These are phyloP conservation scores for Carposina sasakii DNA, from an alignment of 1,140 invertebrate species.

Conservation along the genomic window DNA sequence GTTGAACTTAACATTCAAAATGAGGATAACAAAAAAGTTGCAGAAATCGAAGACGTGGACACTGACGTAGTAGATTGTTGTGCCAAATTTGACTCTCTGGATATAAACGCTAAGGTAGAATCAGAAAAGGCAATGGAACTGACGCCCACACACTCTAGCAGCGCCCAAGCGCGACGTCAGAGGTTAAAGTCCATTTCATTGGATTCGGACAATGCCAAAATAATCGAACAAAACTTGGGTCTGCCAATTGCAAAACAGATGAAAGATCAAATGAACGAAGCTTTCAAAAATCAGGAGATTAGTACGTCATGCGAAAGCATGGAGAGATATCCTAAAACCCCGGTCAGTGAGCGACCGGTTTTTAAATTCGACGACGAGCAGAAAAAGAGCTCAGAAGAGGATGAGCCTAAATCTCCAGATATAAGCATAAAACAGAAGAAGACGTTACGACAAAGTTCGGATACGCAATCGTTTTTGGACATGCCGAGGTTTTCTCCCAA, in stretches of 20 bases:
- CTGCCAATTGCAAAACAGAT: constrained; percentile 69
- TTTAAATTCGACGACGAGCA: constrained; percentile 63
- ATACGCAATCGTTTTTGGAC: constrained; percentile 65
- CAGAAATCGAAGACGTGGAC: constrained; percentile 15
- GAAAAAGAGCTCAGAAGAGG: constrained; percentile 44
- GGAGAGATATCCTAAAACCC: constrained; percentile 44
- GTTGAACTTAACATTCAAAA: constrained; percentile 51
- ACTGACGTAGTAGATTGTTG: constrained; percentile 59
- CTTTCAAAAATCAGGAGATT: constrained; percentile 58
- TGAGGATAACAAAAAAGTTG: constrained; percentile 40
- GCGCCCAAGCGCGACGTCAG: constrained; percentile 63
- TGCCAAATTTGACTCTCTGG: constrained; percentile 49
- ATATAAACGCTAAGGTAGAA: constrained; percentile 41
- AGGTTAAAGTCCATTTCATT: constrained; percentile 72
- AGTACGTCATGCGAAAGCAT: constrained; percentile 60
- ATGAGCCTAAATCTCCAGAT: constrained; percentile 46
- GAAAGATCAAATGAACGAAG: constrained; percentile 68
- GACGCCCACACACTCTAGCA: constrained; percentile 38
- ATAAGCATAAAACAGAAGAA: constrained; percentile 55
- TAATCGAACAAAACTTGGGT: constrained; percentile 71
- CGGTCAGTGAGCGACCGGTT: constrained; percentile 37
- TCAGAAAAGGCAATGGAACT: constrained; percentile 43
- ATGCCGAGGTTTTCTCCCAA: constrained; percentile 71
- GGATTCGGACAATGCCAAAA: constrained; percentile 72
- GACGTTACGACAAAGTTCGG: constrained; percentile 54